These are phyloP conservation scores for Pelodytes ibericus DNA, from an alignment of 2,797 vertebrate species.

Conservation along the genomic window DNA sequence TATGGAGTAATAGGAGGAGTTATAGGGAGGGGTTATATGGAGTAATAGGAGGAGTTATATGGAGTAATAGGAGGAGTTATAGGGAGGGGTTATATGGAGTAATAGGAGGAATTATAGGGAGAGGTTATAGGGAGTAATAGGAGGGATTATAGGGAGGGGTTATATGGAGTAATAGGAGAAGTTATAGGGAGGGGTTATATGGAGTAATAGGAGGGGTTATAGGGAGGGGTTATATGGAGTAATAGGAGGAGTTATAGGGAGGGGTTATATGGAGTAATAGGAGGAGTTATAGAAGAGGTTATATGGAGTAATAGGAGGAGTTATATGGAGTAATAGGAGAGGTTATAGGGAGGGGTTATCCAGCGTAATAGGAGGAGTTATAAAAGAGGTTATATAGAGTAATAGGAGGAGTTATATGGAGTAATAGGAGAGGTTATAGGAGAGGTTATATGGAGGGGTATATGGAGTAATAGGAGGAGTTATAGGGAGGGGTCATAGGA, in stretches of 20 bases:
- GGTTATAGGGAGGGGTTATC: background rate
- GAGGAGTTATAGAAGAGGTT: no score
- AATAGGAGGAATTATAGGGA: no score
- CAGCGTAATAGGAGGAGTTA: background rate
- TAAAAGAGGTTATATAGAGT: background rate
- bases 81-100: background rate
- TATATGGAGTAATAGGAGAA: no score
- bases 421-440: background rate
- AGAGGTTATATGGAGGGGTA: background rate
- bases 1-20: background rate
- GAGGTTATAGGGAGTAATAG: no score
- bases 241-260: no score
- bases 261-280: no score
- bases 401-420: background rate
- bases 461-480: background rate
- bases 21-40: constrained; percentile 3
- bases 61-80: background rate
- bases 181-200: no score
- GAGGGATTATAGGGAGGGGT: no score
- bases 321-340: background rate
- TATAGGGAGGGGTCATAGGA: background rate
- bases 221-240: no score
- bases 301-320: no score
- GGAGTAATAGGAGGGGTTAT: no score
- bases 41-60: background rate